Conservation (phyloP, 1,140 invertebrate genomes). For the Philaenus spumarius region DNA sequence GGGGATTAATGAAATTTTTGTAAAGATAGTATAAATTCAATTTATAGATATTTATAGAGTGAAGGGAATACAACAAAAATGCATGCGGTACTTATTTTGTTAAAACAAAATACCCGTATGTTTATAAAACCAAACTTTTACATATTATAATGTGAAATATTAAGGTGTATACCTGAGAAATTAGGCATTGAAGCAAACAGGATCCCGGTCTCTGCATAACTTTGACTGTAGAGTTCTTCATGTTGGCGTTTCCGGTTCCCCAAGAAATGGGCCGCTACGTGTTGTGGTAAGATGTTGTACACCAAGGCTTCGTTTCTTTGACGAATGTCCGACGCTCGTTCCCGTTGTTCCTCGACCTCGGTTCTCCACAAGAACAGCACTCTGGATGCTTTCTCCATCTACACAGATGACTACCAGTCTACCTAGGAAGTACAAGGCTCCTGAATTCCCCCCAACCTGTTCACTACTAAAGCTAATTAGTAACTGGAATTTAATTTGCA, state of each 20-base stretch:
- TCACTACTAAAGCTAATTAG: not conserved
- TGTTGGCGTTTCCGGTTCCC: conserved; percentile 69
- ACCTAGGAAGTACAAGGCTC: no score
- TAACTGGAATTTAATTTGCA: no score
- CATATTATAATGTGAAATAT: not conserved
- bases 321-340: conserved; percentile 77
- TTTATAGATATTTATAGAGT: no score
- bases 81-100: no score
- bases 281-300: conserved; percentile 79
- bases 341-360: conserved; percentile 70
- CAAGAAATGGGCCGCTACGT: conserved; percentile 87
- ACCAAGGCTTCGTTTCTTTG: conserved; percentile 83
- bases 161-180: conserved; percentile 58
- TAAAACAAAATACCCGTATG: no score
- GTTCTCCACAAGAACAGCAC: conserved; percentile 67
- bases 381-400: conserved; percentile 72
- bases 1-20: no score
- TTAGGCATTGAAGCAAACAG: conserved; percentile 94
- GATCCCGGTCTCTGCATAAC: conserved; percentile 86
- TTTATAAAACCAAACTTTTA: no score
- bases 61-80: no score
- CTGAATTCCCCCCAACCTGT: no score
- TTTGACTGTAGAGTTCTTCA: conserved; percentile 88
- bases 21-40: no score
- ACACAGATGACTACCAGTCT: conserved; percentile 18